Evolutionary conservation across 92 coral and sea anemone species (phyloP), one percentile per base, ranked within the genome.

Genomic region (Ricordea florida): DNA sequence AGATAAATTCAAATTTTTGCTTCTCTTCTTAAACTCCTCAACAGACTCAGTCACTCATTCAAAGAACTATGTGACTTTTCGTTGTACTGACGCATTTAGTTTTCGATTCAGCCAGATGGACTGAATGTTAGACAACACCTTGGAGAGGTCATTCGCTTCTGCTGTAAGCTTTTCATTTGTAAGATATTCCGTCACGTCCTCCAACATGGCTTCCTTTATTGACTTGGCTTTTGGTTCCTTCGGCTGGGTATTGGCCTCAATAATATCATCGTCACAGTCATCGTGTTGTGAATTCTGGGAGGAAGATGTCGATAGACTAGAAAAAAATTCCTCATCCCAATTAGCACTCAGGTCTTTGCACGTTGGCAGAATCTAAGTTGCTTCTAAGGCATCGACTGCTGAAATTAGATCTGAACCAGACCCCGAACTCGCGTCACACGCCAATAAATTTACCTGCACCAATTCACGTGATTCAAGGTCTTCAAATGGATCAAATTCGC

Each of bases 361-460:
- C n/a, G 60, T 52, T 52, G 60, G 34, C 60, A 55, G 62, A 6
- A 40, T 22, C 8, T 35, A 55, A 55, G 34, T 26, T 55, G 62
- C 34, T 55, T 55, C 36, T 26, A 55, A 55, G 34, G 62, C 62
- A n/a, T n/a, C n/a, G n/a, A n/a, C n/a, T n/a, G n/a, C n/a, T n/a
- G n/a, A n/a, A n/a, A n/a, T n/a, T n/a, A n/a, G n/a, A n/a, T 63
- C 56, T 8, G 72, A 42, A 9, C 14, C 57, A 65, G 72, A 65
- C 57, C 2, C 57, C 53, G 72, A 29, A 65, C 72, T 65, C 18
- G 72, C 16, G 28, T 65, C 57, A 55, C 57, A 8, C 57, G 44
- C 40, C 72, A 65, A 65, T 8, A 56, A 65, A 65, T 65, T 44
- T 56, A 44, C 72, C 70, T 62, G 69, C 69, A 62, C 15, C 14